Evolutionary conservation across 2,113 vertebrate species (phyloP).

Genomic region (Bucco capensis): DNA sequence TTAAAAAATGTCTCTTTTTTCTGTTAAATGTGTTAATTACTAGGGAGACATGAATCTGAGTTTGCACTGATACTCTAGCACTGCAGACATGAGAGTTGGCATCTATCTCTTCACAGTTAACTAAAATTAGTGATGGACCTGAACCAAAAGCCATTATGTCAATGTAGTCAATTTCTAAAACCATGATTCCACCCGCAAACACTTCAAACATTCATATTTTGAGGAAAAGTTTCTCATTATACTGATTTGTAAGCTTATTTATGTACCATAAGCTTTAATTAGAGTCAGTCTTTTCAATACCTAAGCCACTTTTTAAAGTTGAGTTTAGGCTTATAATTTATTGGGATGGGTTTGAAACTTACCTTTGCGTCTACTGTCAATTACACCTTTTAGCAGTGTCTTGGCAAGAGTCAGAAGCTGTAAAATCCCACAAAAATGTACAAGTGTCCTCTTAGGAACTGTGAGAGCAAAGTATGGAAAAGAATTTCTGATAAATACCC

Average conservation of each 20-base stretch:
- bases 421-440: background rate
- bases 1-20: background rate
- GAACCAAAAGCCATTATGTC: constrained; percentile 29
- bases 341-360: background rate
- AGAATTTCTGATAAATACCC: background rate
- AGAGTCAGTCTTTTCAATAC: background rate
- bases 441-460: background rate
- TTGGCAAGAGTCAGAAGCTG: background rate
- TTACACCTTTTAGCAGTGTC: background rate
- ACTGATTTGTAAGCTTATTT: background rate
- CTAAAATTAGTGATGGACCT: constrained; percentile 39
- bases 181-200: background rate
- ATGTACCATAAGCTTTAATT: background rate
- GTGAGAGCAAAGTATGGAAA: background rate
- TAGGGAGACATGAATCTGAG: constrained; percentile 41
- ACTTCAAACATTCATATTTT: background rate
- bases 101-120: background rate
- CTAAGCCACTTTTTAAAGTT: background rate
- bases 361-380: background rate
- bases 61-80: background rate
- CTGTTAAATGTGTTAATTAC: background rate
- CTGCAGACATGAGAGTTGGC: constrained; percentile 7
- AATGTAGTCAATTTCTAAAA: background rate
- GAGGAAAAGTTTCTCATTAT: background rate
- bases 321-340: background rate